These are phyloP conservation scores for Sphaeridia pumilis DNA, from an alignment of 2,888 invertebrate species.

Conservation along the genomic window DNA sequence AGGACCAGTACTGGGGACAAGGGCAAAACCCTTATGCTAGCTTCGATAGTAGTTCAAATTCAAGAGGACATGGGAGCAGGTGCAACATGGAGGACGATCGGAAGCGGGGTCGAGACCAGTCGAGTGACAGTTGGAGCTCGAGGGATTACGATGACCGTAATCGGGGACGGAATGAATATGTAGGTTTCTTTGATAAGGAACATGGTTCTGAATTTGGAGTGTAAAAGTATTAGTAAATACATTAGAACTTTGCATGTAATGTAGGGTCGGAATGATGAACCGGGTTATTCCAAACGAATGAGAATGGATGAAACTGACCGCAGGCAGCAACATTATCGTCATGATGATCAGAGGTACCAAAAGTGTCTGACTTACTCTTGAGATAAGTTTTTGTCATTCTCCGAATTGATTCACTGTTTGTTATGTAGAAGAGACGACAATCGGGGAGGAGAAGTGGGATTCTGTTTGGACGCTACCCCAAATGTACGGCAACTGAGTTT, in stretches of 20 bases:
- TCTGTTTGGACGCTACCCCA: conserved; percentile 23
- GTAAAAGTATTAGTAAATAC: not conserved
- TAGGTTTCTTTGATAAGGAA: not conserved
- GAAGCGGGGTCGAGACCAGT: not conserved
- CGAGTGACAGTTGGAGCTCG: not conserved
- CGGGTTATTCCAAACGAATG: no score
- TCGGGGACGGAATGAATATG: not conserved
- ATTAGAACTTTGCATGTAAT: not conserved
- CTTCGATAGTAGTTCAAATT: not conserved
- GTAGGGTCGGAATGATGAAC: no score
- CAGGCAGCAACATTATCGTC: no score
- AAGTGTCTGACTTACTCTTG: not conserved
- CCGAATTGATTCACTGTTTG: no score
- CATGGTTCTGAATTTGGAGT: not conserved
- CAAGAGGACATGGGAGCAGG: no score
- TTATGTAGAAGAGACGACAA: no score
- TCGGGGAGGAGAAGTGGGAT: conserved; percentile 8
- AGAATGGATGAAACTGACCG: no score
- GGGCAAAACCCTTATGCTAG: not conserved
- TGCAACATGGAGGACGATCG: not conserved
- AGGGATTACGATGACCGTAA: conserved; percentile 10
- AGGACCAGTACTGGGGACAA: not conserved
- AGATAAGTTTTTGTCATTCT: not conserved
- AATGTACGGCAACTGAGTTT: conserved; percentile 11
- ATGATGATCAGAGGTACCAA: not conserved